Percentiles rank a stretch among this genome's conserved stretches.
These are phyloP conservation scores for Ochropacha duplaris DNA, from an alignment of 2,888 invertebrate genomes.

Conservation along the genomic window DNA sequence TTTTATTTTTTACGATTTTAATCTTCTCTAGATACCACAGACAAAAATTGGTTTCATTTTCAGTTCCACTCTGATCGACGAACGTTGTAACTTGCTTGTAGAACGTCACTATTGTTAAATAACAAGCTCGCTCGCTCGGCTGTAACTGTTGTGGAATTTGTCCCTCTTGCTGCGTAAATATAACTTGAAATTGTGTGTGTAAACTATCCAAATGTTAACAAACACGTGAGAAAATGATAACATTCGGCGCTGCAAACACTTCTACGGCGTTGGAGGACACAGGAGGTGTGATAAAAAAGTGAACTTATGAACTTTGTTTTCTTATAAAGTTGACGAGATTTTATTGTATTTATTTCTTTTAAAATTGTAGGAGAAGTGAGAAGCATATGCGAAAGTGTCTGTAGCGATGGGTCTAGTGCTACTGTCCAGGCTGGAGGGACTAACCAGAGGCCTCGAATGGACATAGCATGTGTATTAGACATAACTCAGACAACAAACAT, in stretches of 20 bases:
- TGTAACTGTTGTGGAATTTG: slow-evolving; percentile 54
- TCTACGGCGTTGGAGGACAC: slow-evolving; percentile 71
- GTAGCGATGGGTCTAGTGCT: slow-evolving; percentile 80
- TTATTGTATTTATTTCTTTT: slow-evolving; percentile 29
- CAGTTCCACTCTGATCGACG: slow-evolving; percentile 11
- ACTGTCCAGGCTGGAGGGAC: slow-evolving; percentile 70
- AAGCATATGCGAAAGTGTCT: slow-evolving; percentile 79
- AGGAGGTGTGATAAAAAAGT: slow-evolving; percentile 55
- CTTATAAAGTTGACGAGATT: slow-evolving; percentile 39
- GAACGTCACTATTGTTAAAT: slow-evolving; percentile 71
- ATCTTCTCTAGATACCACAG: not conserved
- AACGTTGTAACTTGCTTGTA: slow-evolving; percentile 1
- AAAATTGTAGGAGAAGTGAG: slow-evolving; percentile 68
- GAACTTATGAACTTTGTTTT: slow-evolving; percentile 46
- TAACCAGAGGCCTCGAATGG: slow-evolving; percentile 87
- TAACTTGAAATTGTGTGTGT: slow-evolving; percentile 50
- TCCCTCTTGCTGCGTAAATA: slow-evolving; percentile 54
- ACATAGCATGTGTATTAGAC: slow-evolving; percentile 94
- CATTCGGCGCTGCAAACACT: slow-evolving; percentile 70
- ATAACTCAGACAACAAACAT: slow-evolving; percentile 88
- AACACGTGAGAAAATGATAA: slow-evolving; percentile 73
- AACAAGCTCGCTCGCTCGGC: slow-evolving; percentile 48
- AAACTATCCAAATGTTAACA: slow-evolving; percentile 68
- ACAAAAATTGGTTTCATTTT: not conserved
- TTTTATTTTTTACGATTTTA: no score